A percentile compares a stretch with the other conserved stretches of the same genome.
phyloP scores from a whole-genome alignment of 1,140 invertebrate genomes.

The Diabrotica virgifera region DNA sequence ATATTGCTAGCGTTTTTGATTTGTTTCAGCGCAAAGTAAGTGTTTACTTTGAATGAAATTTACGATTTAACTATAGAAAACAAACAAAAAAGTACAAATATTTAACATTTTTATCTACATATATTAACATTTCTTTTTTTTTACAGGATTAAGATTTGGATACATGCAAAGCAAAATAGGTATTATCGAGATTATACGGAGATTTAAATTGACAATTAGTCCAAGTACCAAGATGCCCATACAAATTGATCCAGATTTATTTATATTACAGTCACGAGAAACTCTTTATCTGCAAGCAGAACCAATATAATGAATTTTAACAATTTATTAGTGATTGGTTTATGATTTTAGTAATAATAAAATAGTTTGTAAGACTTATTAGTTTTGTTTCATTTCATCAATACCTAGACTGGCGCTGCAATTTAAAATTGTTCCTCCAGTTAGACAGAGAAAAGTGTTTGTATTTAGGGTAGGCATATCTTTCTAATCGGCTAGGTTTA shows the following conservation, averaged over 20 bases:
- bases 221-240: constrained; percentile 1
- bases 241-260: background rate
- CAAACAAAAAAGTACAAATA: background rate
- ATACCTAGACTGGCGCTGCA: no score
- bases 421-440: no score
- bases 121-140: background rate
- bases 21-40: background rate
- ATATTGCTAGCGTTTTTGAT: background rate
- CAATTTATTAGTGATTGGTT: no score
- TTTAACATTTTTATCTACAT: background rate
- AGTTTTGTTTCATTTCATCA: no score
- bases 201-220: background rate
- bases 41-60: background rate
- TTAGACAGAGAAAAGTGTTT: no score
- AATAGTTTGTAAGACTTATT: no score
- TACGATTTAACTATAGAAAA: background rate
- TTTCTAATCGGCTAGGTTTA: no score
- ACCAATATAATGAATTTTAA: background rate
- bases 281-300: background rate
- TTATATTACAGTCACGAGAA: background rate
- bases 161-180: constrained; percentile 3
- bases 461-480: no score
- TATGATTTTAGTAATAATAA: no score
- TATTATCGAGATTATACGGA: background rate
- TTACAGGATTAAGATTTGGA: constrained; percentile 15